These are phyloP conservation scores for Crocuta crocuta DNA, from an alignment of 2,113 vertebrate genomes.

Conservation along the genomic window DNA sequence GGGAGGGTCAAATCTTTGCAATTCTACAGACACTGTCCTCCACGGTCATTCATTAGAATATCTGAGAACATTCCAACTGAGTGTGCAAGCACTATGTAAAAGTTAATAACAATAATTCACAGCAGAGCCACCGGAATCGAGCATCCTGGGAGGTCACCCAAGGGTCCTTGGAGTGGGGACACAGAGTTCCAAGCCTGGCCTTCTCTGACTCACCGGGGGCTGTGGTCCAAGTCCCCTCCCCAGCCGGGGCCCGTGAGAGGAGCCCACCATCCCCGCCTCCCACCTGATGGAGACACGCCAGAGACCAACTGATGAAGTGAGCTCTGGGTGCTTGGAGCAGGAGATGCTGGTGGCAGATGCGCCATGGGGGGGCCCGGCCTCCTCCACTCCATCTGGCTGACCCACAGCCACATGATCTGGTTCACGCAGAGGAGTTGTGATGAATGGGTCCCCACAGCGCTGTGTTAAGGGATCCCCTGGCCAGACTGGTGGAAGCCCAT, in stretches of 20 bases:
- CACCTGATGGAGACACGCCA: neutral
- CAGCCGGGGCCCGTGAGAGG: fast-evolving
- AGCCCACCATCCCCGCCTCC: neutral
- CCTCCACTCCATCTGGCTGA: neutral
- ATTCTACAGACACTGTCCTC: neutral
- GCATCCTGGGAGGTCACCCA: neutral
- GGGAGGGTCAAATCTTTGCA: neutral
- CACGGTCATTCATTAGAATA: neutral
- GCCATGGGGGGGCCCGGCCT: neutral
- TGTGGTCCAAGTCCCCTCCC: neutral
- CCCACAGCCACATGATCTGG: neutral
- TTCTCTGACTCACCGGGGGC: neutral
- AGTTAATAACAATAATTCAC: neutral
- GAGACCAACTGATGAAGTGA: neutral
- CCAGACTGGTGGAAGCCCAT: neutral
- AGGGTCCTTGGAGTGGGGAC: neutral
- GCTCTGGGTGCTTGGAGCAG: neutral
- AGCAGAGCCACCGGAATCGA: neutral
- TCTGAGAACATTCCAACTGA: neutral
- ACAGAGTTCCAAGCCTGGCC: neutral
- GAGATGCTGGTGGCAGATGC: neutral
- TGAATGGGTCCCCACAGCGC: neutral
- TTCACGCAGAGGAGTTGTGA: neutral
- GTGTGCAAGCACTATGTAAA: neutral
- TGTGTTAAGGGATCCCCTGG: neutral